These are phyloP conservation scores for Sesia bembeciformis DNA, from an alignment of 2,888 invertebrate genomes.

Conservation along the genomic window DNA sequence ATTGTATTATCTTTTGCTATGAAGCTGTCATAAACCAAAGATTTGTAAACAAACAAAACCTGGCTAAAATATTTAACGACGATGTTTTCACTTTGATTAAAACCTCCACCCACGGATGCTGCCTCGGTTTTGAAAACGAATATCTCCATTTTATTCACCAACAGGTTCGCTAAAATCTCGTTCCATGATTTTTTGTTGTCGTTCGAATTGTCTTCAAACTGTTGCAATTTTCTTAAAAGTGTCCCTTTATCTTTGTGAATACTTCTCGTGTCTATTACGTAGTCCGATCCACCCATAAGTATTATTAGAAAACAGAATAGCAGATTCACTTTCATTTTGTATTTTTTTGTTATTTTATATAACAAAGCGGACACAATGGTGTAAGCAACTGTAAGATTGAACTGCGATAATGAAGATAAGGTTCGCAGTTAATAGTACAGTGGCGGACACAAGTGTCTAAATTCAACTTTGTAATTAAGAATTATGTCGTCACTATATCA, in stretches of 20 bases:
- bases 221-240: slow-evolving; percentile 53
- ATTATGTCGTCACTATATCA: no score
- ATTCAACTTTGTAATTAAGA: no score
- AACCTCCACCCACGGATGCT: slow-evolving; percentile 13
- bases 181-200: slow-evolving; percentile 45
- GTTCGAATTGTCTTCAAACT: slow-evolving; percentile 23
- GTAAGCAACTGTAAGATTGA: slow-evolving; percentile 44
- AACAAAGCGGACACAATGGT: slow-evolving; percentile 38
- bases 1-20: background rate
- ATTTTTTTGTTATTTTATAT: slow-evolving; percentile 28
- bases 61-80: slow-evolving; percentile 33
- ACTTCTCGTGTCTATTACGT: slow-evolving; percentile 18
- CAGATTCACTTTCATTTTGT: slow-evolving; percentile 35
- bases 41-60: slow-evolving; percentile 39
- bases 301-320: slow-evolving; percentile 36
- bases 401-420: slow-evolving; percentile 40
- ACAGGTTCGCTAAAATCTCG: slow-evolving; percentile 48
- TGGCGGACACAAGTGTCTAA: slow-evolving; percentile 14
- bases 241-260: slow-evolving; percentile 26
- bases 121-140: slow-evolving; percentile 28
- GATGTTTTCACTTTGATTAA: slow-evolving; percentile 15
- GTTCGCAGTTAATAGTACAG: slow-evolving; percentile 34
- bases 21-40: slow-evolving; percentile 35
- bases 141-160: slow-evolving; percentile 48
- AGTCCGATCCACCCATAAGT: slow-evolving; percentile 31